Evolutionary conservation across 37 sponge, comb jelly and placozoan species (phyloP).

Genomic region (Halichondria panicea): DNA sequence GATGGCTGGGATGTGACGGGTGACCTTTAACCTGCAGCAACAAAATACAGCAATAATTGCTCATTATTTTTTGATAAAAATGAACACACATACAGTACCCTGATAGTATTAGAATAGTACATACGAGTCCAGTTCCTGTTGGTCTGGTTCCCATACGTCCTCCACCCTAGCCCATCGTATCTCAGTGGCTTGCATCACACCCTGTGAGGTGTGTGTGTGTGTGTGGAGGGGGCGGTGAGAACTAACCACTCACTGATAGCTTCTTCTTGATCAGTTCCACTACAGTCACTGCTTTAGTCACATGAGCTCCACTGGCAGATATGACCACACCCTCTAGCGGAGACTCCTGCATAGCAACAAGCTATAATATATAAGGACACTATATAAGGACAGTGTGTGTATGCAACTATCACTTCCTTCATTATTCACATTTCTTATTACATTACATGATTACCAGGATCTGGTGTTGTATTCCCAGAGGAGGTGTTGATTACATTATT

Average conservation of each 20-base stretch:
- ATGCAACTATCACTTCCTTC: background rate
- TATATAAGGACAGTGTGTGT: background rate
- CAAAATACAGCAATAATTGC: too few species aligned
- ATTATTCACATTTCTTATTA: background rate
- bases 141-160: conserved; percentile 64
- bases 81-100: background rate
- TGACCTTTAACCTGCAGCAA: conserved; percentile 41
- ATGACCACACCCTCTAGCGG: conserved; percentile 35
- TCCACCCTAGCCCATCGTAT: conserved; percentile 55
- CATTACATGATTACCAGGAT: background rate
- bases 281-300: conserved; percentile 59
- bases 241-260: conserved; percentile 20
- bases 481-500: background rate
- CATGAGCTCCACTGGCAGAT: conserved; percentile 53
- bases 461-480: too few species aligned
- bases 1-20: conserved; percentile 45
- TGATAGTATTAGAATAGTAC: background rate
- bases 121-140: conserved; percentile 51
- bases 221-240: background rate
- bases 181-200: conserved; percentile 24
- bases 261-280: conserved; percentile 47
- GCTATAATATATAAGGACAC: background rate
- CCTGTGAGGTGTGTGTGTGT: conserved; percentile 2
- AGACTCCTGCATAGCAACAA: conserved; percentile 27
- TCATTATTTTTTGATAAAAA: too few species aligned